These are phyloP conservation scores for Biston stratarius DNA, from an alignment of 2,888 invertebrate species.

Conservation along the genomic window DNA sequence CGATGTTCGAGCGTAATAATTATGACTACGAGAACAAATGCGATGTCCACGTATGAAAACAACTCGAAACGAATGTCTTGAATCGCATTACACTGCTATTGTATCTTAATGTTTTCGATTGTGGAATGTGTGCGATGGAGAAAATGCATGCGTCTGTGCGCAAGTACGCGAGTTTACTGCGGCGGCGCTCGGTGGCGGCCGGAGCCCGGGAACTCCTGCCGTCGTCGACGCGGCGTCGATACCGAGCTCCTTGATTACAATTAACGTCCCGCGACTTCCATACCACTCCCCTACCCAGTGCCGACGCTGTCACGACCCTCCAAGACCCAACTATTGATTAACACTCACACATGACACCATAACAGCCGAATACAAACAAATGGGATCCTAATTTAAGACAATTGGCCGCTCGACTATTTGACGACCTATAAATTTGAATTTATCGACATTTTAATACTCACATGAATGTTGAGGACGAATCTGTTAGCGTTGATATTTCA, in stretches of 20 bases:
- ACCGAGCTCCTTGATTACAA: slow-evolving; percentile 49
- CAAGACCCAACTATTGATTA: slow-evolving; percentile 63
- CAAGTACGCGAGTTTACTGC: slow-evolving; percentile 62
- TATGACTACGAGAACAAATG: slow-evolving; percentile 48
- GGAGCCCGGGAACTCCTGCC: slow-evolving; percentile 37
- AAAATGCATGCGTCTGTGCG: slow-evolving; percentile 67
- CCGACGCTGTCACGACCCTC: slow-evolving; percentile 46
- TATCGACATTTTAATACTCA: slow-evolving; percentile 50
- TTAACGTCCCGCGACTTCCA: slow-evolving; percentile 39
- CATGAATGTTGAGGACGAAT: slow-evolving; percentile 55
- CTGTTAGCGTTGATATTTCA: slow-evolving; percentile 45
- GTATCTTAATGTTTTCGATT: slow-evolving; percentile 35
- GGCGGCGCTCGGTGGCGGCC: slow-evolving; percentile 37
- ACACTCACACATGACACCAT: slow-evolving; percentile 62
- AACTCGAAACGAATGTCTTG: slow-evolving; percentile 51
- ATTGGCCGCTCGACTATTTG: slow-evolving; percentile 66
- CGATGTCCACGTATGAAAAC: slow-evolving; percentile 50
- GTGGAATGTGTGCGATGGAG: slow-evolving; percentile 38
- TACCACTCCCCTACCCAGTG: slow-evolving; percentile 32
- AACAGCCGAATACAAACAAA: slow-evolving; percentile 70
- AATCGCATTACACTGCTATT: slow-evolving; percentile 46
- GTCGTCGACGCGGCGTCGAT: slow-evolving; percentile 34
- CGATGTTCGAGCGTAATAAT: slow-evolving; percentile 36
- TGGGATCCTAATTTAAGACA: slow-evolving; percentile 77
- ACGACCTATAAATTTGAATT: slow-evolving; percentile 56